A percentile compares a stretch with the other conserved stretches of the same genome.
These are phyloP conservation scores for Muschampia plurimacula DNA, from an alignment of 2,888 invertebrate genomes.

Conservation along the genomic window DNA sequence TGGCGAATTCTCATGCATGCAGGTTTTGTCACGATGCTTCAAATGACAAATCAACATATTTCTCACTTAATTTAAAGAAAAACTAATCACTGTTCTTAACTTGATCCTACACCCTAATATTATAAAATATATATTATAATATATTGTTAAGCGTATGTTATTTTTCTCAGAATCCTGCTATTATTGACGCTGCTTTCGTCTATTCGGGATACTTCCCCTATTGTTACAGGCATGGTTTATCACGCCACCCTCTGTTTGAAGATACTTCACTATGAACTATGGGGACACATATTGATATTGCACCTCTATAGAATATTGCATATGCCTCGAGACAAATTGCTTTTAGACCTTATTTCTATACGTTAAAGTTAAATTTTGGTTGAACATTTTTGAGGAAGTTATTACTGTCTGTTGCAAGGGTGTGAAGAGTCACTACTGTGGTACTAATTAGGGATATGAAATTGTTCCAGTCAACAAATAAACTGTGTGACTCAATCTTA, in stretches of 20 bases:
- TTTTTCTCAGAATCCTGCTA: neutral
- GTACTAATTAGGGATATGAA: conserved; percentile 31
- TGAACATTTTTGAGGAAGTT: neutral
- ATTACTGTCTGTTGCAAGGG: neutral
- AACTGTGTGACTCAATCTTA: conserved; percentile 5
- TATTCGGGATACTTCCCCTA: conserved; percentile 69
- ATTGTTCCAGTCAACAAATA: conserved; percentile 24
- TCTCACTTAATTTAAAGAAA: neutral
- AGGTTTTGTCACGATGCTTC: too few relatives aligned
- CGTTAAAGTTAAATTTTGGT: neutral
- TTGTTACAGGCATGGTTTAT: conserved; percentile 76
- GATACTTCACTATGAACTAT: conserved; percentile 12
- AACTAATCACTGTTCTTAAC: neutral
- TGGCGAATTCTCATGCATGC: too few relatives aligned
- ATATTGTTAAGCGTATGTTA: neutral
- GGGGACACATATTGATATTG: conserved; percentile 26
- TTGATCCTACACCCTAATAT: neutral
- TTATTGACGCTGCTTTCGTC: neutral
- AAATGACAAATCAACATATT: too few relatives aligned
- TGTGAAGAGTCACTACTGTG: conserved; percentile 15
- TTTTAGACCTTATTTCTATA: neutral
- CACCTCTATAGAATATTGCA: conserved; percentile 9
- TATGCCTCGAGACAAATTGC: neutral
- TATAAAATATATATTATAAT: neutral
- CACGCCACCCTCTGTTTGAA: conserved; percentile 41